Evolutionary conservation across 2,113 vertebrate species (phyloP).

Genomic region (Halcyon senegalensis): DNA sequence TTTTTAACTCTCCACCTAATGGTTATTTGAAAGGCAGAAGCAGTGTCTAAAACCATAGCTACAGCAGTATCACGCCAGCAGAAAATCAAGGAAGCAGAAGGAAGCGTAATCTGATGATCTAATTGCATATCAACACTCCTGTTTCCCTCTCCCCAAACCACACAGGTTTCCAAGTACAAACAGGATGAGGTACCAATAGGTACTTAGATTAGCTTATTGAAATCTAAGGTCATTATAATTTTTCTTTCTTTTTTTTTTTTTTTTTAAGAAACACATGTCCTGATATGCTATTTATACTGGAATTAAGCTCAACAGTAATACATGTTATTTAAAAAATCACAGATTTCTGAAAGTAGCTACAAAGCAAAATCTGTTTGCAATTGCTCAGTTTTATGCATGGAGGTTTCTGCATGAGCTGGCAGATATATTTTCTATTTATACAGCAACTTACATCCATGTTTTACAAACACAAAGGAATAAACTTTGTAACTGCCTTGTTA

Average conservation of each 20-base stretch:
- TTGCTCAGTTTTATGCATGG: constrained; percentile 46
- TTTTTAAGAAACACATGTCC: not conserved
- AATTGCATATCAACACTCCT: not conserved
- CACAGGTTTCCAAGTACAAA: not conserved
- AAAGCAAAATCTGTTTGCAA: constrained; percentile 53
- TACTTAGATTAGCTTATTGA: not conserved
- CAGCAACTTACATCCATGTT: constrained; percentile 17
- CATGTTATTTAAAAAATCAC: constrained; percentile 6
- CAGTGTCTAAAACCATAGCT: not conserved
- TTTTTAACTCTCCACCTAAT: not conserved
- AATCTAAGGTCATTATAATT: not conserved
- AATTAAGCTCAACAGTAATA: constrained; percentile 16
- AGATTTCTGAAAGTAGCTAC: constrained; percentile 41
- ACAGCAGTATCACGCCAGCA: not conserved
- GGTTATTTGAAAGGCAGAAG: not conserved
- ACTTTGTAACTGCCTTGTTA: constrained; percentile 29
- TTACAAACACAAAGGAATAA: constrained; percentile 49
- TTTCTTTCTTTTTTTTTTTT: not conserved
- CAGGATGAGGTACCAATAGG: not conserved
- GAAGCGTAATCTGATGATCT: not conserved
- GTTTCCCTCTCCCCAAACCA: not conserved
- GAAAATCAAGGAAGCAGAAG: not conserved
- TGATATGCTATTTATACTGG: not conserved
- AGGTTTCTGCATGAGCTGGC: constrained; percentile 49
- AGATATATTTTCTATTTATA: constrained; percentile 18